Conservation (phyloP, 2,888 invertebrate genomes). For the Oscheius sp. region DNA sequence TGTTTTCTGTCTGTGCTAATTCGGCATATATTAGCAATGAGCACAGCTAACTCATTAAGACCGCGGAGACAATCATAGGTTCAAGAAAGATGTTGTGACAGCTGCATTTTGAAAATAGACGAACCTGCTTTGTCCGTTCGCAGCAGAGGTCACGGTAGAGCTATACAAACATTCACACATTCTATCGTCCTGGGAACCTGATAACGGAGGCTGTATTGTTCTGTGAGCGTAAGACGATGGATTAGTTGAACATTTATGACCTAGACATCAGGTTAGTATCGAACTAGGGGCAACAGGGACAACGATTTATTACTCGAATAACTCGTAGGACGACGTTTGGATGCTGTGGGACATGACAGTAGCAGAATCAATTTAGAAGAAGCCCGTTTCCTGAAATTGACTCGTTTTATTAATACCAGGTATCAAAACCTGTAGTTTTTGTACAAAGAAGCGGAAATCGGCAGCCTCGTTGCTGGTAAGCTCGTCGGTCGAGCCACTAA, state of each 20-base stretch:
- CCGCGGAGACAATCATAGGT: conserved; percentile 12
- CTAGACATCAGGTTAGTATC: background rate
- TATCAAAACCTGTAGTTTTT: conserved; percentile 61
- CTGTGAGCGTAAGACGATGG: background rate
- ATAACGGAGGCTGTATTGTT: conserved; percentile 2
- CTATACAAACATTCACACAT: conserved; percentile 27
- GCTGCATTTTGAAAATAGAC: background rate
- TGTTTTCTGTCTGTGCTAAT: conserved; percentile 37
- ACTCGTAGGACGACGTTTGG: conserved; percentile 35
- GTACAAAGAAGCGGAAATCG: conserved; percentile 72
- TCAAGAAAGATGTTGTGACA: background rate
- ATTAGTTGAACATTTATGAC: conserved; percentile 25
- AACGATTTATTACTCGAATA: conserved; percentile 40
- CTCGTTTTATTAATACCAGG: background rate
- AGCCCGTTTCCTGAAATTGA: conserved; percentile 63
- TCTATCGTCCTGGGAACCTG: conserved; percentile 28
- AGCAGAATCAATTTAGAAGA: conserved; percentile 59
- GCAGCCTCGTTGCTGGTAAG: conserved; percentile 66
- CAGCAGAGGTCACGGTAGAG: conserved; percentile 7
- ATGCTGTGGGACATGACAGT: conserved; percentile 7
- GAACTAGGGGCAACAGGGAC: conserved; percentile 28
- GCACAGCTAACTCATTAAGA: conserved; percentile 35
- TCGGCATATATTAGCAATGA: conserved; percentile 36
- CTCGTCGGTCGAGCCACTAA: conserved; percentile 63
- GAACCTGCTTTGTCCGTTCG: background rate